Conservation (phyloP, 2,113 vertebrate species). For the Apodemus speciosus region DNA sequence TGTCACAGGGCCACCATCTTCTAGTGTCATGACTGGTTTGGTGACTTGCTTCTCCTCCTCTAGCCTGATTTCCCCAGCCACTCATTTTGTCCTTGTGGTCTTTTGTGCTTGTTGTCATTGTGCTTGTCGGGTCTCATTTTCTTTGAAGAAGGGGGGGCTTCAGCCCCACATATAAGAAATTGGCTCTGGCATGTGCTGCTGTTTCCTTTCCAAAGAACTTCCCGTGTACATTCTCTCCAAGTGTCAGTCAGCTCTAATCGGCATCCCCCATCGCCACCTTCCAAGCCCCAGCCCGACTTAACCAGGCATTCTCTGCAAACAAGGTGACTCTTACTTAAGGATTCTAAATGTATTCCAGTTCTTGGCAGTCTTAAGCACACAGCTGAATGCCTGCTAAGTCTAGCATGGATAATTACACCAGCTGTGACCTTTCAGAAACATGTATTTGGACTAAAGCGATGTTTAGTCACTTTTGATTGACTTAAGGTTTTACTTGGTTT, state of each 20-base stretch:
- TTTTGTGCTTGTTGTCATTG: constrained; percentile 9
- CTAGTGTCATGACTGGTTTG: background rate
- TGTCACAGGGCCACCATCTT: background rate
- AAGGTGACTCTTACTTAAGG: constrained; percentile 79
- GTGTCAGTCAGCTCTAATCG: constrained; percentile 57
- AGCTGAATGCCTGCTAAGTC: constrained; percentile 79
- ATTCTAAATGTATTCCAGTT: constrained; percentile 73
- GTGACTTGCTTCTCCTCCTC: background rate
- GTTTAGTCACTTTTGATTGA: constrained; percentile 85
- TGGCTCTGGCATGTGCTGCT: constrained; percentile 65
- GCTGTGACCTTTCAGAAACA: constrained; percentile 86
- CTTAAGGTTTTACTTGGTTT: constrained; percentile 81
- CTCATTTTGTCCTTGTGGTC: constrained; percentile 50
- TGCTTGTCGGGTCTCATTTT: constrained; percentile 69
- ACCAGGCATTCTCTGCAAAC: constrained; percentile 75
- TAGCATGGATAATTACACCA: constrained; percentile 84
- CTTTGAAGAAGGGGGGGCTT: constrained; percentile 59
- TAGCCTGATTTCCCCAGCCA: background rate
- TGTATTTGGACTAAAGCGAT: constrained; percentile 80
- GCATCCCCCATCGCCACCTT: background rate
- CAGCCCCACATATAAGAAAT: constrained; percentile 51
- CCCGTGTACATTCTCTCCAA: constrained; percentile 51
- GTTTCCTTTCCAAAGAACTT: constrained; percentile 63
- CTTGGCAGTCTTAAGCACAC: constrained; percentile 78
- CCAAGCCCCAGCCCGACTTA: constrained; percentile 2